A percentile compares a stretch with the other conserved stretches of the same genome.
phyloP scores from a whole-genome alignment of 2,113 vertebrate species.

The Nerophis lumbriciformis region DNA sequence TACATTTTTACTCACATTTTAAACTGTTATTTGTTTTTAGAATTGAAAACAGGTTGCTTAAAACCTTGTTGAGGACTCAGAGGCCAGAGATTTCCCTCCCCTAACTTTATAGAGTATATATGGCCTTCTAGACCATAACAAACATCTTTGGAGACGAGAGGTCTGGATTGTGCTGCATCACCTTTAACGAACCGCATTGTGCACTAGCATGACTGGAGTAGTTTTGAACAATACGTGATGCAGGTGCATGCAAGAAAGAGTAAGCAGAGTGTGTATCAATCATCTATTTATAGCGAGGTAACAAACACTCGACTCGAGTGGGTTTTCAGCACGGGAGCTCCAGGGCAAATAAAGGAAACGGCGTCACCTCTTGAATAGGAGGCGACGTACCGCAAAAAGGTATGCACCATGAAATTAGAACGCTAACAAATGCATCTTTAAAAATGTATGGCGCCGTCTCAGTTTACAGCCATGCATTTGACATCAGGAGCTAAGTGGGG shows the following conservation, averaged over 20 bases:
- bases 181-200: slow-evolving; percentile 6
- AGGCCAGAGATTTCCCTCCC: too few species aligned
- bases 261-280: slow-evolving; percentile 54
- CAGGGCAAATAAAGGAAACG: slow-evolving; percentile 7
- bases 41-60: too few species aligned
- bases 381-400: slow-evolving; percentile 11
- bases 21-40: too few species aligned
- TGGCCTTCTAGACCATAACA: too few species aligned
- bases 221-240: too few species aligned
- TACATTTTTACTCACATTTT: too few species aligned
- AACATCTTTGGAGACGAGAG: too few species aligned
- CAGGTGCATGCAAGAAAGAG: slow-evolving; percentile 44
- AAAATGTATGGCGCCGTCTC: slow-evolving; percentile 34
- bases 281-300: slow-evolving; percentile 70
- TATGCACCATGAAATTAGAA: slow-evolving; percentile 10
- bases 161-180: too few species aligned
- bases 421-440: slow-evolving; percentile 41
- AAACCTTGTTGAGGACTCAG: too few species aligned
- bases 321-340: slow-evolving; percentile 46
- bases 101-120: too few species aligned
- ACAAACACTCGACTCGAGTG: slow-evolving; percentile 63
- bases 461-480: slow-evolving; percentile 30
- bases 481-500: slow-evolving; percentile 15
- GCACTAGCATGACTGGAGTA: background rate
- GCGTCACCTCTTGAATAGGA: background rate